A percentile compares a stretch with the other conserved stretches of the same genome.
Evolutionary conservation across 2,888 invertebrate genomes (phyloP).

Genomic region (Netelia virgata): DNA sequence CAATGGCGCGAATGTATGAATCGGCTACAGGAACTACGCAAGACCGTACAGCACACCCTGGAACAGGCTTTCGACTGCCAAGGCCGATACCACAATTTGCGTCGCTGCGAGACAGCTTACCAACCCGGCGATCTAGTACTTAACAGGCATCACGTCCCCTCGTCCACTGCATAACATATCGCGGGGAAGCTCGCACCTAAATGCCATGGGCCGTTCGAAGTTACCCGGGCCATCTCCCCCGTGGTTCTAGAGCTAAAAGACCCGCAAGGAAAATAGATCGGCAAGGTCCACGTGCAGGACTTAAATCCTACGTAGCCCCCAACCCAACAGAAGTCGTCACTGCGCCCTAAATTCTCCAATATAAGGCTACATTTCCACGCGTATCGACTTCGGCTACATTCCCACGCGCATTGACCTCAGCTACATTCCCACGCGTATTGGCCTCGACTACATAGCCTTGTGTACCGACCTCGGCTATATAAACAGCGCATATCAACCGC

Average conservation of each 20-base stretch:
- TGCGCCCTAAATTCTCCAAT: too few species aligned
- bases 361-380: too few species aligned
- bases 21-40: background rate
- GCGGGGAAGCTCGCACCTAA: conserved; percentile 8
- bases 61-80: background rate
- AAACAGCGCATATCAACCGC: too few species aligned
- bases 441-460: too few species aligned
- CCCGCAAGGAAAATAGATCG: background rate
- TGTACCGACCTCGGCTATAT: too few species aligned
- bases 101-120: background rate
- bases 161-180: background rate
- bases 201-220: conserved; percentile 1
- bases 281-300: background rate
- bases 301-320: background rate
- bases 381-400: too few species aligned
- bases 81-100: background rate
- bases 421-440: too few species aligned
- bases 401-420: too few species aligned
- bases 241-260: background rate
- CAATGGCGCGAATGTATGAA: background rate
- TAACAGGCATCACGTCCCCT: background rate
- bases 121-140: background rate
- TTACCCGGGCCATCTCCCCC: background rate
- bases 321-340: too few species aligned
- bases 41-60: background rate